Evolutionary conservation across 2,113 vertebrate genomes (phyloP).

Genomic region (Riparia riparia): DNA sequence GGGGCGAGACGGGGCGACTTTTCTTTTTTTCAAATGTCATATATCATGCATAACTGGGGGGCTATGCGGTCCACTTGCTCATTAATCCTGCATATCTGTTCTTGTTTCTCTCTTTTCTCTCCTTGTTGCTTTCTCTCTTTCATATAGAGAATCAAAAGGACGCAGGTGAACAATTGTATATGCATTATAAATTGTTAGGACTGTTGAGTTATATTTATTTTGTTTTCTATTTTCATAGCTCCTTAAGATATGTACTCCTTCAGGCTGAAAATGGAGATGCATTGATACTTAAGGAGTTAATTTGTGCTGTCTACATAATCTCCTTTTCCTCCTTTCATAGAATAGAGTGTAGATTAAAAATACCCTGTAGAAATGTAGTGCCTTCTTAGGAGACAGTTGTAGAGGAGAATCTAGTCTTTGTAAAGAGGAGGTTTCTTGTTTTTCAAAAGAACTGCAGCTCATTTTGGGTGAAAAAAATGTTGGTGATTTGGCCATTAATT

Average conservation of each 20-base stretch:
- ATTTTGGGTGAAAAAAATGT: slow-evolving; percentile 45
- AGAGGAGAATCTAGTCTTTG: slow-evolving; percentile 13
- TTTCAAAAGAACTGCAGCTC: slow-evolving; percentile 47
- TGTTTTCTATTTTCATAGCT: slow-evolving; percentile 77
- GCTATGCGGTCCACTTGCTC: slow-evolving; percentile 81
- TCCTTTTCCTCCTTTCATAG: slow-evolving; percentile 51
- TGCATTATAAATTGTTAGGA: slow-evolving; percentile 90
- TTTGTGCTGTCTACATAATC: slow-evolving; percentile 84
- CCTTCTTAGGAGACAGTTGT: background rate
- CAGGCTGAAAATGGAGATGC: slow-evolving; percentile 78
- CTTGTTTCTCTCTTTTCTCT: slow-evolving; percentile 89
- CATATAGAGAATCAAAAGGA: slow-evolving; percentile 95
- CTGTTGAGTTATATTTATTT: slow-evolving; percentile 81
- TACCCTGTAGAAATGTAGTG: slow-evolving; percentile 12
- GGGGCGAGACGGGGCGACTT: slow-evolving; percentile 70
- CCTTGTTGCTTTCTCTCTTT: slow-evolving; percentile 88
- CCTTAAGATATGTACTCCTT: slow-evolving; percentile 84
- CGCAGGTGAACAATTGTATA: slow-evolving; percentile 95
- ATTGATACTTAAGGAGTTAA: slow-evolving; percentile 87
- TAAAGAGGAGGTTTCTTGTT: slow-evolving; percentile 51
- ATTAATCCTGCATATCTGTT: slow-evolving; percentile 93
- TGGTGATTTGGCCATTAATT: slow-evolving; percentile 70
- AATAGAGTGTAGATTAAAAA: slow-evolving; percentile 45
- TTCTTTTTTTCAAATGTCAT: slow-evolving; percentile 77
- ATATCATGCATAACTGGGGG: slow-evolving; percentile 82